These are phyloP conservation scores for Wasmannia auropunctata DNA, from an alignment of 1,140 invertebrate genomes.

Conservation along the genomic window DNA sequence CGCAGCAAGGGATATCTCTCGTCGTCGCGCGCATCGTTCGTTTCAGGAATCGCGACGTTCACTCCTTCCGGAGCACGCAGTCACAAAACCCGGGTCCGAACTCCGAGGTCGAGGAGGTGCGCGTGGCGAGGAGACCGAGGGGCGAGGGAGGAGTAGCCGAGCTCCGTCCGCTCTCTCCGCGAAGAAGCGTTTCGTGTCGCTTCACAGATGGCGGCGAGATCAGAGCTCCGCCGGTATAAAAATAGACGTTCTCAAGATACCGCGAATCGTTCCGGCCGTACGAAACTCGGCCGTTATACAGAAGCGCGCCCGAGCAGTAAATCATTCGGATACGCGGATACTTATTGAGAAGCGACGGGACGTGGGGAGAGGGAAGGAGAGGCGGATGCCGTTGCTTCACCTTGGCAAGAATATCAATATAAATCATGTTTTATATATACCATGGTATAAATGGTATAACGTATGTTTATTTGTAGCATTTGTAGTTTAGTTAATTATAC, in stretches of 20 bases:
- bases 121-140: no score
- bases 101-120: constrained; percentile 67
- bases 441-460: no score
- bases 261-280: background rate
- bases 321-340: background rate
- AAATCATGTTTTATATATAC: background rate
- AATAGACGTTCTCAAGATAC: constrained; percentile 69
- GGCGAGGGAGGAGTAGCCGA: no score
- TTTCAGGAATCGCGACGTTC: constrained; percentile 22
- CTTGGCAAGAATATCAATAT: constrained; percentile 7
- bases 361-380: no score
- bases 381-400: background rate
- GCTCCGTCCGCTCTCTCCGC: background rate
- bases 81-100: constrained; percentile 66
- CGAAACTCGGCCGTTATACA: background rate
- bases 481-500: no score
- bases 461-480: no score
- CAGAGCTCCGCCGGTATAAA: constrained; percentile 66
- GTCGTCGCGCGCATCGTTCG: constrained; percentile 55
- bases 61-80: constrained; percentile 61
- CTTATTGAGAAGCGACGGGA: no score
- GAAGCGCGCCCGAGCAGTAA: background rate
- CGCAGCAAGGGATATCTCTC: constrained; percentile 37
- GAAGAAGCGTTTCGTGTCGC: constrained; percentile 39
- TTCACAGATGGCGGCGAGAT: constrained; percentile 70